Conservation (phyloP, 2,888 invertebrate species). For the Drosophila sordidapex region DNA sequence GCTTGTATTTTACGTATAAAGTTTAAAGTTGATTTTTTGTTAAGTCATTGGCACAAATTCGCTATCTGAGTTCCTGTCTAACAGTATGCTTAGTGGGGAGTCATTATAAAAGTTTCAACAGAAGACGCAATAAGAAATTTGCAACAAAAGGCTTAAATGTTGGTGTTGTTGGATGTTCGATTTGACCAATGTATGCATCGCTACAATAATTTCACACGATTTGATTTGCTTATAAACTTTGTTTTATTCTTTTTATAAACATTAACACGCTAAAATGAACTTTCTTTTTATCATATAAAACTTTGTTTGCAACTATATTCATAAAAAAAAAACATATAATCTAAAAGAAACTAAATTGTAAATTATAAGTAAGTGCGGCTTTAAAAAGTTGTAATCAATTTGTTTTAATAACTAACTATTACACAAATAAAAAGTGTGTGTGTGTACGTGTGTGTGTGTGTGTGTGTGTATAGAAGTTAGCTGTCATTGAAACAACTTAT, state of each 20-base stretch:
- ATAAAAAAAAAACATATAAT: constrained; percentile 50
- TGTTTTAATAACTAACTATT: constrained; percentile 50
- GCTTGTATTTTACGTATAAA: constrained; percentile 46
- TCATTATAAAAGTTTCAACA: constrained; percentile 15
- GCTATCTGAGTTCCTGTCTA: constrained; percentile 50
- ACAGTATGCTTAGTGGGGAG: constrained; percentile 20
- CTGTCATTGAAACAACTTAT: constrained; percentile 13
- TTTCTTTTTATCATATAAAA: constrained; percentile 60
- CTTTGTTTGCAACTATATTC: constrained; percentile 57
- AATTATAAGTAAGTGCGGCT: constrained; percentile 60
- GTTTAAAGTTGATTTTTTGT: constrained; percentile 28
- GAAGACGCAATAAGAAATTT: constrained; percentile 1
- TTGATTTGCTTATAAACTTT: constrained; percentile 68
- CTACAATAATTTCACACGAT: constrained; percentile 66
- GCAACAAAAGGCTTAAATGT: constrained; percentile 13
- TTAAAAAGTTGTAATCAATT: constrained; percentile 52
- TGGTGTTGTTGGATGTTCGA: constrained; percentile 8
- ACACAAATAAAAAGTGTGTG: constrained; percentile 49
- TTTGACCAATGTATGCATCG: constrained; percentile 14
- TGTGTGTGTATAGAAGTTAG: constrained; percentile 24
- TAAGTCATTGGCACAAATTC: constrained; percentile 69
- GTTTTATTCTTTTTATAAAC: constrained; percentile 66
- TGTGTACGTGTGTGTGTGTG: constrained; percentile 20
- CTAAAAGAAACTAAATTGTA: constrained; percentile 51
- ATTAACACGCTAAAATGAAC: constrained; percentile 67